Percentiles rank a stretch among this genome's conserved stretches.
phyloP scores from a whole-genome alignment of 2,113 vertebrate genomes.

The Muntiacus reevesi region DNA sequence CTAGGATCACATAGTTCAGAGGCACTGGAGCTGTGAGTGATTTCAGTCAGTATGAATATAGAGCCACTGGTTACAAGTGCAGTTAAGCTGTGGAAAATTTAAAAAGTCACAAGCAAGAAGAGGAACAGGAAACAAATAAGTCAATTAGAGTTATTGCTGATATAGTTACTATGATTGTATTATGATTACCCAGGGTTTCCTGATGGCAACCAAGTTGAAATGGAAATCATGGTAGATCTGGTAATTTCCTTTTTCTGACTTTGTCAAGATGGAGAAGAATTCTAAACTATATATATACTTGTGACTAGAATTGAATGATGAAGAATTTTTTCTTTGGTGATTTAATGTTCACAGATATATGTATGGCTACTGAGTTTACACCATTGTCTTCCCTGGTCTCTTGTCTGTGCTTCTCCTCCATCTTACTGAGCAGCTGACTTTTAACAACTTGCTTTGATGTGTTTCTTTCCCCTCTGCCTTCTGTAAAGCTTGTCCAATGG shows the following conservation, averaged over 20 bases:
- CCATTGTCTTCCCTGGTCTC: neutral
- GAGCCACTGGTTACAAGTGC: neutral
- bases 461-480: neutral
- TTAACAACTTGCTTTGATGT: neutral
- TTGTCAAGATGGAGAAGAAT: neutral
- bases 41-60: neutral
- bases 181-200: neutral
- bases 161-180: neutral
- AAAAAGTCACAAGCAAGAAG: neutral
- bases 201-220: neutral
- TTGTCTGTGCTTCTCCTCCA: neutral
- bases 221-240: neutral
- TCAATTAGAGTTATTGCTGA: neutral
- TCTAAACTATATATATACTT: neutral
- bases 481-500: neutral
- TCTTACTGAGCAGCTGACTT: neutral
- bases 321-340: neutral
- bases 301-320: neutral
- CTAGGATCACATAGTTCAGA: neutral
- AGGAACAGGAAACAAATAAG: neutral
- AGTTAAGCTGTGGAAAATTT: neutral
- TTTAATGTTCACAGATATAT: neutral
- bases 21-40: neutral
- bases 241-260: neutral
- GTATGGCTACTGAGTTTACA: rapidly evolving